Evolutionary conservation across 2,888 invertebrate species (phyloP), one percentile per base, ranked within the genome.

Genomic region (Heliconius cydno): DNA sequence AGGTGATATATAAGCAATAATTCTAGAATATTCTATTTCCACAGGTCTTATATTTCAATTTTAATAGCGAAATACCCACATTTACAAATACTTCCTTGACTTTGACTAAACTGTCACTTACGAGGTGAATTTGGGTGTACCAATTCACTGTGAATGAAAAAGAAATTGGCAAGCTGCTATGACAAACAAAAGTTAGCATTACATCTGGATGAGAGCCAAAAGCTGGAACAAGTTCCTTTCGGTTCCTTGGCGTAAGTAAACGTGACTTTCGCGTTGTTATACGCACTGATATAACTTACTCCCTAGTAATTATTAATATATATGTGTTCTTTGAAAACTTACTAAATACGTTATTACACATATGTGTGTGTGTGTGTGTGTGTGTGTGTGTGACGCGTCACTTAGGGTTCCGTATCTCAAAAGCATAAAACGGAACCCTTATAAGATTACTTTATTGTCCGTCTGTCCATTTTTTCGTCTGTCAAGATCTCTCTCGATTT

Each of bases 151-250:
- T 87, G 91, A 92, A 92, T 92, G 92, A 92, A 91, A 90, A 90
- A 89, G 88, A 87, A 87, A 86, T 87, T 87, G 87, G 85, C 89
- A 88, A 67, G 89, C 89, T 73, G 57, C 38, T 46, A 66, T 67
- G 52, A 46, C 65, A 78, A 78, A 34, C 72, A 78, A 78, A 77
- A 72, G 66, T 73, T 34, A 83, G 86, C 86, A 85, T 81, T 76
- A 80, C 60, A 87, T 87, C 91, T 94, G 94, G 94, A 92, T 87
- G 85, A 84, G 85, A 86, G 92, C 94, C 94, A 94, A 90, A 87
- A 25, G 19, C 25, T 75, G 65, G 89, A 87, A 88, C 89, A 87
- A 90, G 87, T 88, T 87, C 86, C 86, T 52, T 73, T 78, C 52
- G 73, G 66, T 38, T 75, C 28, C 65, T 75, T 75, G 75, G 65